A percentile compares a stretch with the other conserved stretches of the same genome.
These are phyloP conservation scores for Harpalus rufipes DNA, from an alignment of 2,888 invertebrate species.

Conservation along the genomic window DNA sequence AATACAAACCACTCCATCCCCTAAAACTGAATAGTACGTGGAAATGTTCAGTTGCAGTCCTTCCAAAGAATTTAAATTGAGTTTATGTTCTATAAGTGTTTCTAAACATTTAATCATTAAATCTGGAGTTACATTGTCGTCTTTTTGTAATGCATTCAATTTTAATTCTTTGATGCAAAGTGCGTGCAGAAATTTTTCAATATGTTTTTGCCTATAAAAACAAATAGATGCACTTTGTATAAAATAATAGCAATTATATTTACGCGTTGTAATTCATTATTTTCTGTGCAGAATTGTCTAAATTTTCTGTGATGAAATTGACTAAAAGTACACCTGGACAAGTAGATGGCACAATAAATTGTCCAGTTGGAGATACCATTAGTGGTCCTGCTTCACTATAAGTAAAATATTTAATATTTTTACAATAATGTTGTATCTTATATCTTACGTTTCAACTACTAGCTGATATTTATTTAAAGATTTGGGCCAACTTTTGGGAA, in stretches of 20 bases:
- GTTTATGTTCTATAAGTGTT: constrained; percentile 81
- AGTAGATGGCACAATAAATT: constrained; percentile 94
- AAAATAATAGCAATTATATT: constrained; percentile 71
- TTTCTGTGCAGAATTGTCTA: constrained; percentile 86
- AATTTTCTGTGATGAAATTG: constrained; percentile 88
- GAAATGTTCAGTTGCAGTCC: constrained; percentile 89
- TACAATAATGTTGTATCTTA: background rate
- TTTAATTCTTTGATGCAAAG: constrained; percentile 84
- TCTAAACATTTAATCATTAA: constrained; percentile 93
- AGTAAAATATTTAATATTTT: constrained; percentile 21
- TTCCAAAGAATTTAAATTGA: constrained; percentile 79
- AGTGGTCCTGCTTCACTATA: constrained; percentile 94
- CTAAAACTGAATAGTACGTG: constrained; percentile 94
- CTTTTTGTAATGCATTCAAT: constrained; percentile 88
- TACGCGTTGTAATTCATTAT: constrained; percentile 88
- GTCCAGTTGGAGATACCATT: constrained; percentile 95
- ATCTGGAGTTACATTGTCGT: constrained; percentile 93
- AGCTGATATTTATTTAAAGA: constrained; percentile 88
- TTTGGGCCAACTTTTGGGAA: constrained; percentile 86
- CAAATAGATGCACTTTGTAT: background rate
- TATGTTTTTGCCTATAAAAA: constrained; percentile 84
- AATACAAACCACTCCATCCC: constrained; percentile 94
- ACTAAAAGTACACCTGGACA: constrained; percentile 93
- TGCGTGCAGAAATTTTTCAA: constrained; percentile 86
- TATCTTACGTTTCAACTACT: constrained; percentile 83